Evolutionary conservation across 2,888 invertebrate genomes (phyloP).

Genomic region (Rhamphomyia laevipes): DNA sequence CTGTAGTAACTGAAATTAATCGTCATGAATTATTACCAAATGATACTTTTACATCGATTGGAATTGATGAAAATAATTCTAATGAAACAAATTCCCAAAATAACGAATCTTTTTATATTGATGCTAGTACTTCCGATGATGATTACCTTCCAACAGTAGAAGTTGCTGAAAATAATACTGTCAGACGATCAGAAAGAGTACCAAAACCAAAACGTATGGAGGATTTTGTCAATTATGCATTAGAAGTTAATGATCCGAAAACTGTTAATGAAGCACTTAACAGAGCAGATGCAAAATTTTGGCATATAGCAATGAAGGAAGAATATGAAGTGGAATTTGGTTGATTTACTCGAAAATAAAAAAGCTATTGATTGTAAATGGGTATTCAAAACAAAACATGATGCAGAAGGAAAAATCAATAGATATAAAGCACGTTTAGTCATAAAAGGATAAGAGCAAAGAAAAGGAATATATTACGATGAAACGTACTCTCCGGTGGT

Average conservation of each 20-base stretch:
- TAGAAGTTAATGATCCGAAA: slow-evolving; percentile 6
- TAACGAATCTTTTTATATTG: no score
- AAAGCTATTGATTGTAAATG: slow-evolving; percentile 5
- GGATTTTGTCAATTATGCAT: neutral
- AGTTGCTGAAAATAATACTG: no score
- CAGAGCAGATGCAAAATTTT: slow-evolving; percentile 3
- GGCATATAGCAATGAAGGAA: slow-evolving; percentile 8
- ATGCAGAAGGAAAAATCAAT: neutral
- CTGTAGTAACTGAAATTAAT: no score
- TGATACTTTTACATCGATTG: no score
- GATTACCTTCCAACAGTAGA: no score
- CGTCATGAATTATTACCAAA: no score
- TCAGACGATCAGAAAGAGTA: no score
- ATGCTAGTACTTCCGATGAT: no score
- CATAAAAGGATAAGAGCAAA: slow-evolving; percentile 4
- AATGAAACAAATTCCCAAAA: no score
- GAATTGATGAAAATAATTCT: no score
- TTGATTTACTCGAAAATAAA: slow-evolving; percentile 1
- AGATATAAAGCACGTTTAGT: slow-evolving; percentile 6
- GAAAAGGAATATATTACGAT: slow-evolving; percentile 1
- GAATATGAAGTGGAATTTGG: slow-evolving; percentile 6
- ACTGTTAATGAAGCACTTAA: slow-evolving; percentile 11
- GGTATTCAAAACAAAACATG: slow-evolving; percentile 5
- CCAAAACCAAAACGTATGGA: no score
- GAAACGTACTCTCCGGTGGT: slow-evolving; percentile 5